phyloP scores from a whole-genome alignment of 2,888 invertebrate species.

The Microplitis manilae region DNA sequence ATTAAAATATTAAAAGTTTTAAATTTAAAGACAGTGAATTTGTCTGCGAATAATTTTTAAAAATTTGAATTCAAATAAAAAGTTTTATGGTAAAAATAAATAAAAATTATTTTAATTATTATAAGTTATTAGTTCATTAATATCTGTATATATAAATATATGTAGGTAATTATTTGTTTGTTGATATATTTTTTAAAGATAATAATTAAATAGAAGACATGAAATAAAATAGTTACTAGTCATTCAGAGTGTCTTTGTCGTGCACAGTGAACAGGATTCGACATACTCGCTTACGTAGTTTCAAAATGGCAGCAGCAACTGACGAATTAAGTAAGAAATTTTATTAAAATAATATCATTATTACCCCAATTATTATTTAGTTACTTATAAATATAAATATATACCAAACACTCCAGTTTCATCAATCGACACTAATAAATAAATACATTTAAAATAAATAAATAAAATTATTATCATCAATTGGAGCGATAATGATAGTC shows the following conservation, averaged over 20 bases:
- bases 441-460: too few species aligned
- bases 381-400: not conserved
- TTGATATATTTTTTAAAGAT: not conserved
- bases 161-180: not conserved
- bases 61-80: too few species aligned
- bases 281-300: constrained; percentile 22
- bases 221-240: not conserved
- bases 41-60: too few species aligned
- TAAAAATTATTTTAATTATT: not conserved
- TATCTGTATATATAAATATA: not conserved
- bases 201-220: not conserved
- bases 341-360: constrained; percentile 48
- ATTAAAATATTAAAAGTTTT: not conserved
- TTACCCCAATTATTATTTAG: not conserved
- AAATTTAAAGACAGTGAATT: too few species aligned
- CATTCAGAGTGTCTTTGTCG: constrained; percentile 15
- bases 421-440: too few species aligned
- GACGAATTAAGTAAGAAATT: constrained; percentile 67
- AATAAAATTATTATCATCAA: too few species aligned
- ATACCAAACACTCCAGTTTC: too few species aligned
- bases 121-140: not conserved
- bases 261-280: not conserved
- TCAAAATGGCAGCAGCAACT: constrained; percentile 66
- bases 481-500: not conserved
- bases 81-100: too few species aligned